These are phyloP conservation scores for Crematogaster levior DNA, from an alignment of 2,888 invertebrate genomes.

Conservation along the genomic window DNA sequence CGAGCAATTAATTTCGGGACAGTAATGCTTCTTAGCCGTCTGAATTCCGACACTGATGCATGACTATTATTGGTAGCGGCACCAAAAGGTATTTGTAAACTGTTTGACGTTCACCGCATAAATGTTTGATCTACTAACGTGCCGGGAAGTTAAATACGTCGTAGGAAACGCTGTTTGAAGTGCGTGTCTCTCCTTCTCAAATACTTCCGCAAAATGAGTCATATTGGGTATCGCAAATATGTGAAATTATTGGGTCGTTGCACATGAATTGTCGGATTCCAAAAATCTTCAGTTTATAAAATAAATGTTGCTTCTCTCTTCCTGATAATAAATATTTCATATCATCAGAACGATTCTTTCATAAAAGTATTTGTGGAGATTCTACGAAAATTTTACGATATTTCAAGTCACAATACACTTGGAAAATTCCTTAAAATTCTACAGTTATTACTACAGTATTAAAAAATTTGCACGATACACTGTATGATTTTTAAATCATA, in stretches of 20 bases:
- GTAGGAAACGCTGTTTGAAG: conserved; percentile 50
- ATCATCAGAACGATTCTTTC: background rate
- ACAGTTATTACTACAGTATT: no score
- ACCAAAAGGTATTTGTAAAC: conserved; percentile 69
- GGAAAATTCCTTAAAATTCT: background rate
- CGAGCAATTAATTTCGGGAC: conserved; percentile 29
- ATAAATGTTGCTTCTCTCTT: background rate
- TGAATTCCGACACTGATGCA: conserved; percentile 64
- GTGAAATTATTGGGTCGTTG: conserved; percentile 32
- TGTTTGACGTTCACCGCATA: conserved; percentile 56
- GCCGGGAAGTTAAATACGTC: conserved; percentile 64
- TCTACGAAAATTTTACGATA: background rate
- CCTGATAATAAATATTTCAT: background rate
- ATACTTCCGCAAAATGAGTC: conserved; percentile 18
- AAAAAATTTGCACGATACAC: background rate
- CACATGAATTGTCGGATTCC: background rate
- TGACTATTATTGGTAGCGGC: conserved; percentile 70
- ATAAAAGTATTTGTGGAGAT: background rate
- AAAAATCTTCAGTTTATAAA: background rate
- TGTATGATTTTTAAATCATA: background rate
- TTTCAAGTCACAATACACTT: background rate
- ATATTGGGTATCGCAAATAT: conserved; percentile 4
- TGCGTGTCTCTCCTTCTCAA: conserved; percentile 14
- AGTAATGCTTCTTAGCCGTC: conserved; percentile 47
- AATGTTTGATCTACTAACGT: conserved; percentile 69